Evolutionary conservation across 2,888 invertebrate genomes (phyloP), one percentile per base, ranked within the genome.

Genomic region (Gnatocerus cornutus): DNA sequence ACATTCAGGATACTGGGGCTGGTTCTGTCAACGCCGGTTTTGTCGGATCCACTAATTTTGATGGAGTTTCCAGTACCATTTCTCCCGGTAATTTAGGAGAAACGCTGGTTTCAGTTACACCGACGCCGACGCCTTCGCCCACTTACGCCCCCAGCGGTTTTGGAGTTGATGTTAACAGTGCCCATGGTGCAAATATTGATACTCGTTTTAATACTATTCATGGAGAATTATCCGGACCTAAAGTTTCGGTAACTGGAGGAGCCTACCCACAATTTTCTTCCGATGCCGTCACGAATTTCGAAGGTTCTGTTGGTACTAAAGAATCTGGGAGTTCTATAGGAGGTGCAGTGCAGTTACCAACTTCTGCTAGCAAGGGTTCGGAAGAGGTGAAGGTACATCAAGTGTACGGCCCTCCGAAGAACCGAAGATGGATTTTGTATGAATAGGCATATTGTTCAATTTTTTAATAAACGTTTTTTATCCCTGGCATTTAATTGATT

Each of bases 1-100:
- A 73, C 39, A 46, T 73, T 13, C 74, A 75, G 55, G 66, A 67
- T 5, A 73, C 73, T 4, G 73, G 30, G 7, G 16, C 5, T 9
- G 16, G 9, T 39, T 37, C n/a, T 39, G 37, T 2, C 4, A 4
- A 21, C 21, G 21, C n/a, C n/a, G n/a, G n/a, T n/a, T n/a, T n/a
- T n/a, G n/a, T n/a, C n/a, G n/a, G n/a, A n/a, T n/a, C n/a, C n/a
- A n/a, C n/a, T n/a, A n/a, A n/a, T n/a, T n/a, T n/a, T n/a, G n/a
- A n/a, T n/a, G n/a, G n/a, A n/a, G n/a, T n/a, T n/a, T n/a, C n/a
- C n/a, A n/a, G n/a, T n/a, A n/a, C n/a, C n/a, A n/a, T n/a, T n/a
- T n/a, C n/a, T n/a, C n/a, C n/a, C n/a, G n/a, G n/a, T n/a, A n/a
- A n/a, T n/a, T n/a, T n/a, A n/a, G n/a, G n/a, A n/a, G n/a, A n/a